These are phyloP conservation scores for Australoheros facetus DNA, from an alignment of 2,797 vertebrate genomes.

Conservation along the genomic window DNA sequence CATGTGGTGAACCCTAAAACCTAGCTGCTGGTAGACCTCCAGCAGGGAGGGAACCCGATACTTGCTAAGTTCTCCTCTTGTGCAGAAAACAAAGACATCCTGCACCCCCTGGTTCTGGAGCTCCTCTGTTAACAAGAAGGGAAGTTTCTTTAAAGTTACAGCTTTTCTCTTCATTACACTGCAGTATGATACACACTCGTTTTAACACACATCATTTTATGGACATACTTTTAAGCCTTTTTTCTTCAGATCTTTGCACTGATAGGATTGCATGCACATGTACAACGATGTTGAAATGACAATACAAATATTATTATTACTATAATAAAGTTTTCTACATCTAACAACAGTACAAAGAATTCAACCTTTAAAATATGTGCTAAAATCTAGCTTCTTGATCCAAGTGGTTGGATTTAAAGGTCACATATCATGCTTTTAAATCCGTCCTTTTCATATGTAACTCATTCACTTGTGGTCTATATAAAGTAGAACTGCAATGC, in stretches of 20 bases:
- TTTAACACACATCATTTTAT: too few species aligned
- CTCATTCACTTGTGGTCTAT: too few species aligned
- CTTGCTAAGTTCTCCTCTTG: slow-evolving; percentile 86
- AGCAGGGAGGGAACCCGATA: slow-evolving; percentile 89
- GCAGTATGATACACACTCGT: too few species aligned
- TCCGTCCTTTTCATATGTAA: too few species aligned
- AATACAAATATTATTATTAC: background rate
- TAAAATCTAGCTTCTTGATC: background rate
- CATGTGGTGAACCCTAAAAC: slow-evolving; percentile 84
- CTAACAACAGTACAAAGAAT: background rate
- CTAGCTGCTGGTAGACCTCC: slow-evolving; percentile 81
- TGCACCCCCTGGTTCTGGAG: slow-evolving; percentile 85
- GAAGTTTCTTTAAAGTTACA: background rate
- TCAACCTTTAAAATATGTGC: background rate
- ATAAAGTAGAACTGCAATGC: too few species aligned
- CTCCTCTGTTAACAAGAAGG: slow-evolving; percentile 80
- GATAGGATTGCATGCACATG: background rate
- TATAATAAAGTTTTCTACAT: background rate
- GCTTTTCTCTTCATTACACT: too few species aligned
- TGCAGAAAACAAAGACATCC: slow-evolving; percentile 93
- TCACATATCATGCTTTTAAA: too few species aligned
- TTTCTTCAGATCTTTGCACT: background rate
- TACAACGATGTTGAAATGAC: background rate
- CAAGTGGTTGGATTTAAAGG: too few species aligned
- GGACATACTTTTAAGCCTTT: too few species aligned